Base-by-base conservation (phyloP, 2,888 invertebrate species). In the Lithophane semibrunnea region DNA sequence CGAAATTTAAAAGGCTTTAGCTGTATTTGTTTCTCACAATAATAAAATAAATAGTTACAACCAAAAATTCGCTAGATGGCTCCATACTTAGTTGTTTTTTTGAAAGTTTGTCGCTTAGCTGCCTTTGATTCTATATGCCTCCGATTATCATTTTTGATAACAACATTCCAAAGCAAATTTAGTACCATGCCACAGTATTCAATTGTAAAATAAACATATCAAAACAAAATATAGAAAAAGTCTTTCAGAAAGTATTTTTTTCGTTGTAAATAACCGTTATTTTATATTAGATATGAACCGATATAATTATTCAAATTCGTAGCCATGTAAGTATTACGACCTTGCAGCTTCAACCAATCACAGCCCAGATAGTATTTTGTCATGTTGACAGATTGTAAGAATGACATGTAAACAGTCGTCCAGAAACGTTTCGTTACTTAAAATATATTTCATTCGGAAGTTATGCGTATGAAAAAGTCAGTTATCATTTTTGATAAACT, bases 101-200 rank as follows among this genome's bases (percentile, higher is more conserved):
- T 63, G 70, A 78, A 54, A 47, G 58, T 74, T 29, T 65, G 78
- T 56, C 74, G 69, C 68, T 78, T 74, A 73, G 73, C 77, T 77
- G 77, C 67, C 67, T 73, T 78, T 70, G 73, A 78, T 78, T 78
- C 61, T 78, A 78, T n/a, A n/a, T n/a, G n/a, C n/a, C n/a, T n/a
- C n/a, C n/a, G 13, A 58, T 69, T 69, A 69, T 60, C 58, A 69
- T 69, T 69, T 69, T 69, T 69, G 69, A 69, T 58, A 69, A 58
- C 44, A 58, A 58, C 2, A 70, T 70, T 70, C 58, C 47, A 60
- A 70, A 60, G 47, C 70, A 60, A 70, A 70, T 2, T 70, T 47
- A 70, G 70, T 29, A 70, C 4, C 47, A 70, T 70, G 24, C 58
- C 58, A 24, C 47, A 60, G 4, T 29, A 29, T 47, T 60, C 3